These are phyloP conservation scores for Oegoconia quadripuncta DNA, from an alignment of 2,888 invertebrate genomes.

Conservation along the genomic window DNA sequence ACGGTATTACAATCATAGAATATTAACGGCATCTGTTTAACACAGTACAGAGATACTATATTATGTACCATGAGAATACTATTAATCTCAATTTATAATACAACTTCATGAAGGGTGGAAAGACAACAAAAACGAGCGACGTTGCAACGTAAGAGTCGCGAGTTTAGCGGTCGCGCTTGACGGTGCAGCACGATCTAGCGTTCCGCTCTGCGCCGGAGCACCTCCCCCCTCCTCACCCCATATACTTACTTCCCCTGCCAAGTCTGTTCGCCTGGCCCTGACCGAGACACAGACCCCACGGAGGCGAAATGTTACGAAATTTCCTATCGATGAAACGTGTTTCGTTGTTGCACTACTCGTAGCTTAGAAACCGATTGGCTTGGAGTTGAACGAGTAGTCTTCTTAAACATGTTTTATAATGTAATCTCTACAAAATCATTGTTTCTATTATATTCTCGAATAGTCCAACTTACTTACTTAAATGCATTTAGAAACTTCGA, in stretches of 20 bases:
- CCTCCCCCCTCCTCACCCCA: conserved; percentile 28
- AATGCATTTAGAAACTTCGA: no score
- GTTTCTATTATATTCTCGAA: no score
- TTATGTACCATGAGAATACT: no score
- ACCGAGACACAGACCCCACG: conserved; percentile 70
- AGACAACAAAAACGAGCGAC: conserved; percentile 48
- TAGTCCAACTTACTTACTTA: no score
- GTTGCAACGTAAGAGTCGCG: conserved; percentile 69
- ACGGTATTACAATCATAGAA: no score
- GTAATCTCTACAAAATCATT: no score
- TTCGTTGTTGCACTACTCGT: conserved; percentile 26
- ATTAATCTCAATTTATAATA: not conserved
- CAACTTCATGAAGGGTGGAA: conserved; percentile 9
- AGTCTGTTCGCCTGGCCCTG: conserved; percentile 55
- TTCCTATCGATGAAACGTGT: conserved; percentile 56
- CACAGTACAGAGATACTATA: no score
- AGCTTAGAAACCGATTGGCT: no score
- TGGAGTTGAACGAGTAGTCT: no score
- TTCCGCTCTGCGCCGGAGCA: conserved; percentile 70
- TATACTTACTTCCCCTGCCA: conserved; percentile 32
- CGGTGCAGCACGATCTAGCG: conserved; percentile 78
- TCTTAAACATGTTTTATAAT: no score
- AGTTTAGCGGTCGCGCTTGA: conserved; percentile 74
- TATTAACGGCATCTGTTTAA: no score
- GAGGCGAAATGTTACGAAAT: conserved; percentile 71